Percentiles rank a stretch among this genome's conserved stretches.
Evolutionary conservation across 2,888 invertebrate species (phyloP).

Genomic region (Piscicola geometra): DNA sequence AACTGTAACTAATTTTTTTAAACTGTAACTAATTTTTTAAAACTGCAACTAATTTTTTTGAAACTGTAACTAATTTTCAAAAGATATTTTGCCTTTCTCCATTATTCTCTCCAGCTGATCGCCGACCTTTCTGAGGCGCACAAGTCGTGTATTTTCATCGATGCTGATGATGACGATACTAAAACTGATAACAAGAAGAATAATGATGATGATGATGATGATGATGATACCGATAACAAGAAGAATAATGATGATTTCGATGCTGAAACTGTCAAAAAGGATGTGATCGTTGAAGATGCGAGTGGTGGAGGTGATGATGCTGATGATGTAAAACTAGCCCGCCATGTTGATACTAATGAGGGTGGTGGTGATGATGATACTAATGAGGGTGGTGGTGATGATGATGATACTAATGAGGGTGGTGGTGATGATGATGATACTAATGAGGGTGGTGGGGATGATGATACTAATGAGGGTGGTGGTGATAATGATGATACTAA

Average conservation of each 20-base stretch:
- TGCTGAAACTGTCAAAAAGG: neutral
- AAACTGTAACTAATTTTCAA: no score
- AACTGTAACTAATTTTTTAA: neutral
- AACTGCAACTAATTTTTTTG: neutral
- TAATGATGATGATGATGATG: conserved; percentile 23
- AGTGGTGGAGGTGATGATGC: neutral
- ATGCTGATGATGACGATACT: neutral
- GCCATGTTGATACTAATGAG: neutral
- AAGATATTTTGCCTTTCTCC: neutral
- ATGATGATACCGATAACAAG: neutral
- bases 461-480: neutral
- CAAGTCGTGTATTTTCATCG: neutral
- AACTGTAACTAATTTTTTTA: no score
- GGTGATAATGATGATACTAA: neutral
- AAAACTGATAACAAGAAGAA: neutral
- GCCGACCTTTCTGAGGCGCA: neutral
- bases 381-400: neutral
- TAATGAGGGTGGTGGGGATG: neutral
- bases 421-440: neutral
- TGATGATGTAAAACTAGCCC: neutral
- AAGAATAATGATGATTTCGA: conserved; percentile 49
- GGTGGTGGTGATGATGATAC: neutral
- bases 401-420: neutral
- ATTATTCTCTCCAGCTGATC: conserved; percentile 1
- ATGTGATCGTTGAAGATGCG: neutral